A percentile compares a stretch with the other conserved stretches of the same genome.
phyloP scores from a whole-genome alignment of 2,113 vertebrate genomes.

The Pituophis catenifer region DNA sequence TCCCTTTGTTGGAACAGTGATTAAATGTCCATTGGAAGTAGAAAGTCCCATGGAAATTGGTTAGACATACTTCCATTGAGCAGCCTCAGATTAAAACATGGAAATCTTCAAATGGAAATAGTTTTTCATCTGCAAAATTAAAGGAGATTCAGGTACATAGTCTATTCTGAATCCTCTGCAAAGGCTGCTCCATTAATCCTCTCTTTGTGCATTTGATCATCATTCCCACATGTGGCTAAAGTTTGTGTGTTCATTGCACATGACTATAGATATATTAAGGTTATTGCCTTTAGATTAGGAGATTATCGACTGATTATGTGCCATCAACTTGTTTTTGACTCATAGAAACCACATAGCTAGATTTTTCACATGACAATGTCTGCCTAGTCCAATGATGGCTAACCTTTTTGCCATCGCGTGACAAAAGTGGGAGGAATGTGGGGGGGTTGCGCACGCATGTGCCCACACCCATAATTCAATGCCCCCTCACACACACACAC shows the following conservation, averaged over 20 bases:
- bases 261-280: not conserved
- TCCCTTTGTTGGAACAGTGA: not conserved
- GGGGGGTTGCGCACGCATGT: no score
- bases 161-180: not conserved
- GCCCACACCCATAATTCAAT: no score
- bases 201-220: not conserved
- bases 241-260: not conserved
- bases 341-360: not conserved
- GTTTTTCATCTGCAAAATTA: not conserved
- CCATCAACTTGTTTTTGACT: not conserved
- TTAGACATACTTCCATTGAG: not conserved
- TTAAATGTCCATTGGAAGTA: not conserved
- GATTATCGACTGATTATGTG: not conserved
- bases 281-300: not conserved
- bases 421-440: no score
- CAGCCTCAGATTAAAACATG: not conserved
- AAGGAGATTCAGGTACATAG: not conserved
- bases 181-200: not conserved
- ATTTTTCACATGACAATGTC: not conserved
- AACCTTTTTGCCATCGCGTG: no score
- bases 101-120: not conserved
- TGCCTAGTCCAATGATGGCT: no score
- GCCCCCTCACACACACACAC: no score
- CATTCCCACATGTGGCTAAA: not conserved
- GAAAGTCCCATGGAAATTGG: not conserved